These are phyloP conservation scores for Sylvicola cinctus DNA, from an alignment of 2,888 invertebrate genomes.

Conservation along the genomic window DNA sequence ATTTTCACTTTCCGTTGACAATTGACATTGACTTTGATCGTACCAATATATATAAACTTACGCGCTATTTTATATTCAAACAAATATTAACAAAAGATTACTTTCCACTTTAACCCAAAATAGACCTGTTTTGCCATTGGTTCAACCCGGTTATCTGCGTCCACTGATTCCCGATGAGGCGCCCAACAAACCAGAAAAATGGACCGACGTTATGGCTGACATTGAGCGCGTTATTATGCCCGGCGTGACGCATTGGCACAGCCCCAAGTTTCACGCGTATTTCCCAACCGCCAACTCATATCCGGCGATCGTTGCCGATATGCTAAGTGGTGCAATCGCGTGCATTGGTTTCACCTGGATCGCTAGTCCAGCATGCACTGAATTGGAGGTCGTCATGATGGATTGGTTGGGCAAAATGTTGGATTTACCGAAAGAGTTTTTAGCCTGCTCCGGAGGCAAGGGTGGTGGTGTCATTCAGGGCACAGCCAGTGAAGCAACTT, in stretches of 20 bases:
- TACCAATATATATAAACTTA: too few species aligned
- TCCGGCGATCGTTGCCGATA: constrained; percentile 85
- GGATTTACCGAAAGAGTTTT: constrained; percentile 63
- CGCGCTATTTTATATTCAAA: too few species aligned
- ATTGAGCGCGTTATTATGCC: constrained; percentile 94
- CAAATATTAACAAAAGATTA: too few species aligned
- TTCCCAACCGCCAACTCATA: constrained; percentile 88
- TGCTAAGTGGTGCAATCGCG: constrained; percentile 83
- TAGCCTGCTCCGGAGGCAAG: constrained; percentile 57
- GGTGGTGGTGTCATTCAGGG: constrained; percentile 85
- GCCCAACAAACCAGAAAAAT: constrained; percentile 66
- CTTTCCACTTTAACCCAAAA: too few species aligned
- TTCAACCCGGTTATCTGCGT: constrained; percentile 83
- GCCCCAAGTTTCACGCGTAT: constrained; percentile 88
- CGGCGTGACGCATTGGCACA: constrained; percentile 95
- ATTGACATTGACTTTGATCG: too few species aligned
- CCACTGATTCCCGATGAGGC: constrained; percentile 69
- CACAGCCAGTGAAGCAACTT: constrained; percentile 85
- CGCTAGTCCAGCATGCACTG: constrained; percentile 88
- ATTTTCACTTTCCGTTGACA: too few species aligned
- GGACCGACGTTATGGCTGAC: constrained; percentile 82
- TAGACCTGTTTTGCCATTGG: constrained; percentile 72
- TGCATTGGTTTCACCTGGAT: constrained; percentile 96
- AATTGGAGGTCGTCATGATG: constrained; percentile 83
- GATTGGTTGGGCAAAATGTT: constrained; percentile 93